These are phyloP conservation scores for Chondrosia reniformis DNA, from an alignment of 37 sponge, comb jelly and placozoan genomes.

Conservation along the genomic window DNA sequence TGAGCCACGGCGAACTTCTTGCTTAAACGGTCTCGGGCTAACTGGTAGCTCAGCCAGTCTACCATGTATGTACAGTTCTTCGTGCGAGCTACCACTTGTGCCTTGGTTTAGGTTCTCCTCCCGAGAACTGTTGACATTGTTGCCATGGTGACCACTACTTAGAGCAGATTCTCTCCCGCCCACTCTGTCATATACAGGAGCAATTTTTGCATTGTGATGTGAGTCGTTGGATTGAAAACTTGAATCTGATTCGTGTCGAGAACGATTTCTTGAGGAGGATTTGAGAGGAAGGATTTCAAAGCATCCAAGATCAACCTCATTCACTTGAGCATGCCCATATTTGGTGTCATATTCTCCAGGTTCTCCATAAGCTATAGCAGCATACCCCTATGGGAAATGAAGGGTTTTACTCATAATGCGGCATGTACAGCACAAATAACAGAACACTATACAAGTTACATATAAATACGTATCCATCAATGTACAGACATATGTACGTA, in stretches of 20 bases:
- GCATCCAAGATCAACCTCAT: conserved; percentile 22
- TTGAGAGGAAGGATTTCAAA: background rate
- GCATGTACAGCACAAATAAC: background rate
- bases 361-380: conserved; percentile 24
- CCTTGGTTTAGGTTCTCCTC: background rate
- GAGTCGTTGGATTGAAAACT: background rate
- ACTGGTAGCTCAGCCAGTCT: conserved; percentile 33
- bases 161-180: background rate
- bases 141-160: background rate
- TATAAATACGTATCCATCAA: too few species aligned
- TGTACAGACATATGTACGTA: too few species aligned
- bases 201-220: background rate
- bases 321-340: conserved; percentile 21
- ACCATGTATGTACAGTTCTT: conserved; percentile 22
- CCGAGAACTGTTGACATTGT: background rate
- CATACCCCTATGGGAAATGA: conserved; percentile 5
- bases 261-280: background rate
- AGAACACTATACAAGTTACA: too few species aligned
- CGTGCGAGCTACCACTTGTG: conserved; percentile 9
- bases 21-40: background rate
- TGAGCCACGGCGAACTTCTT: background rate
- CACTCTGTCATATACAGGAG: background rate
- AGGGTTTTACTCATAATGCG: background rate
- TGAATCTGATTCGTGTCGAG: conserved; percentile 17
- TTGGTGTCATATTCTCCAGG: conserved; percentile 31